phyloP scores from a whole-genome alignment of 2,888 invertebrate species.

The Eucriotettix oculatus region DNA sequence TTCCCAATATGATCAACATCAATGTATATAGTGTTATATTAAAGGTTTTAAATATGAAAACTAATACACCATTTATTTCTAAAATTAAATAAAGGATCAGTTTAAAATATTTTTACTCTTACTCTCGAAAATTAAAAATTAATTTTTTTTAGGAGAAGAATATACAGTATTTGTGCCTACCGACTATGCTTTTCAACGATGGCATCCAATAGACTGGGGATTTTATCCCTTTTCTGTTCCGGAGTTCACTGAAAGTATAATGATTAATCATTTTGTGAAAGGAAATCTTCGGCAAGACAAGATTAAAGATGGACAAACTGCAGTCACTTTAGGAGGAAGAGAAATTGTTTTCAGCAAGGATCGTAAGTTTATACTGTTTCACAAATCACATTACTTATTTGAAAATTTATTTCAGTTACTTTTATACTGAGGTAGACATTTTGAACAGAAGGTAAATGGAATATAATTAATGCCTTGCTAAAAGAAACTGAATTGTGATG shows the following conservation, averaged over 20 bases:
- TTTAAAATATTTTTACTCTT: too few relatives aligned
- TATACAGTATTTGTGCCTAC: conserved; percentile 46
- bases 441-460: background rate
- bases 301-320: conserved; percentile 34
- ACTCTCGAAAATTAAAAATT: background rate
- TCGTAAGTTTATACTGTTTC: conserved; percentile 28
- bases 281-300: conserved; percentile 37
- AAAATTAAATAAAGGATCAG: too few relatives aligned
- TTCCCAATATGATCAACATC: too few relatives aligned
- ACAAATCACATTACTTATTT: background rate
- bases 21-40: too few relatives aligned
- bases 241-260: conserved; percentile 42
- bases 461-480: background rate
- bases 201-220: conserved; percentile 54
- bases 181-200: conserved; percentile 46
- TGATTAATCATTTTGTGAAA: conserved; percentile 42
- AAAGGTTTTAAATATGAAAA: too few relatives aligned
- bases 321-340: conserved; percentile 39
- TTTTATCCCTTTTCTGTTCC: conserved; percentile 50
- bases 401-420: background rate
- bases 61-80: too few relatives aligned
- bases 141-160: conserved; percentile 28
- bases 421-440: background rate
- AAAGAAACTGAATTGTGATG: background rate
- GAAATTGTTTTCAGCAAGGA: conserved; percentile 37